Percentiles rank a stretch among this genome's conserved stretches.
phyloP scores from a whole-genome alignment of 2,113 vertebrate genomes.

The Nematolebias whitei region DNA sequence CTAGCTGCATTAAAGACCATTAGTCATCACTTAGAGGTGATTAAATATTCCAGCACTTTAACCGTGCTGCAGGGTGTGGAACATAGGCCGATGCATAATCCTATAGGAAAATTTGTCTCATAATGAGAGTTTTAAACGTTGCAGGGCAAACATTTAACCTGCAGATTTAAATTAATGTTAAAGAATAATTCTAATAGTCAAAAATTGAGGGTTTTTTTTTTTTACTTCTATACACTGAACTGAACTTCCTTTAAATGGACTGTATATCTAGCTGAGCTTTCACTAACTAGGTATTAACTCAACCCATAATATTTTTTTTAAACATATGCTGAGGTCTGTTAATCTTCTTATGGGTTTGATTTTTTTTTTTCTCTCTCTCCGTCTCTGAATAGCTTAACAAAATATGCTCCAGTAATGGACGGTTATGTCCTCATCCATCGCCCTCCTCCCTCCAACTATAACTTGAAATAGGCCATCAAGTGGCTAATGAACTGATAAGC shows the following conservation, averaged over 20 bases:
- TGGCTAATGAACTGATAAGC: conserved; percentile 76
- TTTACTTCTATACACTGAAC: too few relatives aligned
- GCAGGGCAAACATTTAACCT: neutral
- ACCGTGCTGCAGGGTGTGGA: conserved; percentile 49
- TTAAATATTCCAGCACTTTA: conserved; percentile 55
- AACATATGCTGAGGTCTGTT: conserved; percentile 78
- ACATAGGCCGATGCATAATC: conserved; percentile 82
- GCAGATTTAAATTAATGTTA: neutral
- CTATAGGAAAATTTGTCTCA: conserved; percentile 76
- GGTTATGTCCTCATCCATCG: conserved; percentile 58
- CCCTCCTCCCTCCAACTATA: conserved; percentile 62
- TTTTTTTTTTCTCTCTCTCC: conserved; percentile 41
- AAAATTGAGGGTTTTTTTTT: neutral
- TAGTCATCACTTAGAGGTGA: conserved; percentile 66
- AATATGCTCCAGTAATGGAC: conserved; percentile 71
- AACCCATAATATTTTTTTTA: conserved; percentile 71
- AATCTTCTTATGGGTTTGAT: conserved; percentile 77
- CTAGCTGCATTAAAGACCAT: conserved; percentile 16
- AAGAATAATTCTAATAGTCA: too few relatives aligned
- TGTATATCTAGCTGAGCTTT: conserved; percentile 57
- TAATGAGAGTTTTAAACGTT: conserved; percentile 35
- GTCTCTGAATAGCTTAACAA: conserved; percentile 71
- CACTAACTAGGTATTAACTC: conserved; percentile 77
- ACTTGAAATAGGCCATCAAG: conserved; percentile 74
- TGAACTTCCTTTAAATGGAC: conserved; percentile 34